Conservation (phyloP, 2,888 invertebrate genomes). For the Diaprepes abbreviatus region DNA sequence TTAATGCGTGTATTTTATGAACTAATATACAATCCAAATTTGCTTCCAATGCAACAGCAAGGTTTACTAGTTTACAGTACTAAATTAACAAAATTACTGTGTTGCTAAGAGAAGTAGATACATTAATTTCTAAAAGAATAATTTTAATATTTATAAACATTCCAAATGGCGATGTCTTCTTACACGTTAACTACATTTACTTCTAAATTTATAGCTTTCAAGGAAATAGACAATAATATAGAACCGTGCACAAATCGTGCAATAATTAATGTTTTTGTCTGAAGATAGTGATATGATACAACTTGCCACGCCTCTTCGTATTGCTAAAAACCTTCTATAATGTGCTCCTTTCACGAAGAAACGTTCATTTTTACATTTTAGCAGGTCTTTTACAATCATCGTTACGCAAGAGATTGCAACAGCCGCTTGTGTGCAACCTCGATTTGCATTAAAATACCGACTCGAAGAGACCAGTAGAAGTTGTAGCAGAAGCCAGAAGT, state of each 20-base stretch:
- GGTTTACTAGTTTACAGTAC: too few species aligned
- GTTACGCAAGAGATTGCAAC: conserved; percentile 40
- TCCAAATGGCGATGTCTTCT: background rate
- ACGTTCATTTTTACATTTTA: conserved; percentile 40
- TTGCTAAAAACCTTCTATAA: conserved; percentile 41
- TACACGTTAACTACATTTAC: background rate
- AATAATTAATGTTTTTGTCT: conserved; percentile 10
- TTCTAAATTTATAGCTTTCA: background rate
- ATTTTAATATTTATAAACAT: background rate
- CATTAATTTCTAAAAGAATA: too few species aligned
- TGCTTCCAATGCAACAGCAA: too few species aligned
- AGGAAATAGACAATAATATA: background rate
- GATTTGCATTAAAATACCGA: conserved; percentile 35
- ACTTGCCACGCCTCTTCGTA: conserved; percentile 37
- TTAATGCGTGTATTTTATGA: too few species aligned
- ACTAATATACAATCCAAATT: too few species aligned
- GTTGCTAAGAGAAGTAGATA: too few species aligned
- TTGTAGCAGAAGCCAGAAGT: conserved; percentile 8
- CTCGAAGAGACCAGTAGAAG: conserved; percentile 27
- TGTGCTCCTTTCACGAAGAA: conserved; percentile 44
- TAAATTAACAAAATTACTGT: too few species aligned
- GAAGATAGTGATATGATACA: conserved; percentile 36
- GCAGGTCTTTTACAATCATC: conserved; percentile 42
- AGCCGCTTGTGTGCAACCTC: conserved; percentile 31
- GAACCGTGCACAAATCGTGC: background rate